A percentile compares a stretch with the other conserved stretches of the same genome.
These are phyloP conservation scores for Aspiorhynchus laticeps DNA, from an alignment of 2,113 vertebrate species.

Conservation along the genomic window DNA sequence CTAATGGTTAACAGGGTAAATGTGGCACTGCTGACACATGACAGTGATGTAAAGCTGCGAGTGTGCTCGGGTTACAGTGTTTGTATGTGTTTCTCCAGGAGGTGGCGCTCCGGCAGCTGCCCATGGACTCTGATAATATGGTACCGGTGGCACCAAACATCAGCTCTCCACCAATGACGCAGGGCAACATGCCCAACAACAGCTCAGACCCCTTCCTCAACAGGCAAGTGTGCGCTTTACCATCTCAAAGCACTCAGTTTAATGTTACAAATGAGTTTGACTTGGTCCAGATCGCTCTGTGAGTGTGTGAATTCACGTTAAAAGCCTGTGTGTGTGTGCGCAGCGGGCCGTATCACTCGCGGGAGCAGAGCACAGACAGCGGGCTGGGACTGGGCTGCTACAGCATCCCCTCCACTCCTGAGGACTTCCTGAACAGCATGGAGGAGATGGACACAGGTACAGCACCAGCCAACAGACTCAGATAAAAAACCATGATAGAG, in stretches of 20 bases:
- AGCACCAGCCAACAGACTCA: too few species aligned
- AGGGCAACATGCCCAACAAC: slow-evolving; percentile 79
- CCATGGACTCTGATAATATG: slow-evolving; percentile 84
- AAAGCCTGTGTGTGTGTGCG: slow-evolving; percentile 35
- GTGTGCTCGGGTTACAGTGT: slow-evolving; percentile 42
- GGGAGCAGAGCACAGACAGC: slow-evolving; percentile 90
- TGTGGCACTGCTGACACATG: neutral
- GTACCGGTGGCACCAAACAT: slow-evolving; percentile 73
- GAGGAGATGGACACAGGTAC: slow-evolving; percentile 95
- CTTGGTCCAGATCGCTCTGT: neutral
- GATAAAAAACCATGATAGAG: too few species aligned
- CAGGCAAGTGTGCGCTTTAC: slow-evolving; percentile 75
- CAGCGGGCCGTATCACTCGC: slow-evolving; percentile 87
- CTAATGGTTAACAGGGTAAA: neutral
- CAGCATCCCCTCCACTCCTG: slow-evolving; percentile 87
- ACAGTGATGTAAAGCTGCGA: neutral
- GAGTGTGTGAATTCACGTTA: neutral
- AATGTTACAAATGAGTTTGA: neutral
- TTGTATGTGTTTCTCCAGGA: slow-evolving; percentile 72
- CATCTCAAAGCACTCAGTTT: neutral
- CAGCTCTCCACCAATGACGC: slow-evolving; percentile 75
- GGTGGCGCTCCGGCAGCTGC: slow-evolving; percentile 87
- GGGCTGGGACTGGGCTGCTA: slow-evolving; percentile 88
- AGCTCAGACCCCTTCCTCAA: slow-evolving; percentile 86
- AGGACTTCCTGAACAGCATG: slow-evolving; percentile 88